Evolutionary conservation across 2,113 vertebrate species (phyloP).

Genomic region (Pseudonaja textilis): DNA sequence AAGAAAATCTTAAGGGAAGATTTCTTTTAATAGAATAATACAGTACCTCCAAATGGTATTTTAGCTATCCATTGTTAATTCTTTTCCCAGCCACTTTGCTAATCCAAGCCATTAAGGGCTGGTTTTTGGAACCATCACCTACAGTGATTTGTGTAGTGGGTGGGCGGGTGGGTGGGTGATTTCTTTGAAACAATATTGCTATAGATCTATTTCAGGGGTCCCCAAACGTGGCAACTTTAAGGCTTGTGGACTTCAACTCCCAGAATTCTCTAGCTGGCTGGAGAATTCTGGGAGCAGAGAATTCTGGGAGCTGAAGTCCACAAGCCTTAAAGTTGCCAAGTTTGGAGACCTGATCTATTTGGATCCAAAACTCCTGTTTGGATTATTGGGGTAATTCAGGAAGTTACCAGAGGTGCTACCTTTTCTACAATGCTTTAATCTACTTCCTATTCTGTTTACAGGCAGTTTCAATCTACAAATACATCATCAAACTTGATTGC

Average conservation of each 20-base stretch:
- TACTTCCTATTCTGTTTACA: neutral
- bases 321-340: too few species aligned
- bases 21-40: neutral
- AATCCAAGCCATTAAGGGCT: neutral
- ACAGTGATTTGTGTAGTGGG: neutral
- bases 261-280: too few species aligned
- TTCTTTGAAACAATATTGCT: neutral
- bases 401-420: too few species aligned
- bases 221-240: too few species aligned
- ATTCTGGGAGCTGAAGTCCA: too few species aligned
- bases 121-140: neutral
- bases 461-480: neutral
- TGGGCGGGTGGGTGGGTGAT: fast-evolving
- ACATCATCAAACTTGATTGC: neutral
- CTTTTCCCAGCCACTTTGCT: neutral
- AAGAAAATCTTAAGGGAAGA: too few species aligned
- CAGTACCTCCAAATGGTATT: neutral
- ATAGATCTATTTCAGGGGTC: neutral
- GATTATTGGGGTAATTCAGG: neutral
- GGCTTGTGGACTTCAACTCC: too few species aligned
- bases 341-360: neutral
- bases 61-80: neutral
- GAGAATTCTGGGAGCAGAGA: too few species aligned
- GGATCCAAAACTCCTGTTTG: neutral
- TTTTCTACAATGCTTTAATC: neutral